Conservation (phyloP, 2,888 invertebrate species). For the Allygus modestus region DNA sequence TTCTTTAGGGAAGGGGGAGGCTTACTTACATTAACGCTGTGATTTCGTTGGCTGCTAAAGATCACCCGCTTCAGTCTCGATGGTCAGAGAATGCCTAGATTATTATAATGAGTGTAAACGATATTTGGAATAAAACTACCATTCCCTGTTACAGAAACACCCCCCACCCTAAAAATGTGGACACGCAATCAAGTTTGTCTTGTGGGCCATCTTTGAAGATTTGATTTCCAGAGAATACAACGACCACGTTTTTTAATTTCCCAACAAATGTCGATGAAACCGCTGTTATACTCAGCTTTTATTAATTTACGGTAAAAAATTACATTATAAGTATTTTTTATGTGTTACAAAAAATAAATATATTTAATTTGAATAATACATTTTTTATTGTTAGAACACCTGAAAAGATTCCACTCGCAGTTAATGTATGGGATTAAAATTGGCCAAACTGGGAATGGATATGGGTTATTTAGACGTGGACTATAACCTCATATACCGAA, state of each 20-base stretch:
- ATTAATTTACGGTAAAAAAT: no score
- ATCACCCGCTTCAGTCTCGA: no score
- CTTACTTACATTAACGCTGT: no score
- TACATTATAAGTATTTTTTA: no score
- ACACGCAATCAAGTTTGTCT: background rate
- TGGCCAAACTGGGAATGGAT: background rate
- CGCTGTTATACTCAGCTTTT: background rate
- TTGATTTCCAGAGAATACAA: background rate
- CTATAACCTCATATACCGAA: background rate
- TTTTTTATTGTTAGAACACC: constrained; percentile 18
- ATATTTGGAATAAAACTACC: no score
- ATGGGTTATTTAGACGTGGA: background rate
- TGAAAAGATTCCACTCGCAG: background rate
- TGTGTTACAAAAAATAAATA: no score
- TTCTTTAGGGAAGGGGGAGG: no score
- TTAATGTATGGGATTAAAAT: background rate
- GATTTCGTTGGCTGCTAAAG: no score
- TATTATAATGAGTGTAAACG: no score
- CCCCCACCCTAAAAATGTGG: constrained; percentile 6
- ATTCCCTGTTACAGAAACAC: background rate
- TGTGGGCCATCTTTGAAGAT: constrained; percentile 2
- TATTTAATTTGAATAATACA: no score
- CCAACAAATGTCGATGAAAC: background rate
- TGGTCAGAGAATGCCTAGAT: no score
- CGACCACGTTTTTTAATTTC: background rate